A percentile compares a stretch with the other conserved stretches of the same genome.
Evolutionary conservation across 1,140 invertebrate genomes (phyloP).

Genomic region (Cepaea nemoralis): DNA sequence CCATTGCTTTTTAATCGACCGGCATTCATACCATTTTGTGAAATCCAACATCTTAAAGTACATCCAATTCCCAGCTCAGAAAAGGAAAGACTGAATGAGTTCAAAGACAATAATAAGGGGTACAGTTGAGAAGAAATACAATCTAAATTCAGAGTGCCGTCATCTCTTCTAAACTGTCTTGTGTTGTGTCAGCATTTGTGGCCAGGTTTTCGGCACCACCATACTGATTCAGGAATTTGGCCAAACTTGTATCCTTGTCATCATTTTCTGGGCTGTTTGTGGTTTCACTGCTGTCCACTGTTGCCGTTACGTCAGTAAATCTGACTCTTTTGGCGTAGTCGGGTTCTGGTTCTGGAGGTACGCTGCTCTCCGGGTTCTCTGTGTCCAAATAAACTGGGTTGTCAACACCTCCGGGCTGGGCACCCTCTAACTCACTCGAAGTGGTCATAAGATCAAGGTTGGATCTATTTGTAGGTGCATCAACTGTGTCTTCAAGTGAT

Average conservation of each 20-base stretch:
- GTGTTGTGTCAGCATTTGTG: background rate
- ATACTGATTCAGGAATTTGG: background rate
- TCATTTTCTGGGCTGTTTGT: background rate
- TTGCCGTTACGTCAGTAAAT: background rate
- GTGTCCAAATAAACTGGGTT: background rate
- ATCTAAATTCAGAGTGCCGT: background rate
- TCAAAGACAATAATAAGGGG: too few relatives aligned
- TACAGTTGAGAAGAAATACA: too few relatives aligned
- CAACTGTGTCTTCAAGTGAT: background rate
- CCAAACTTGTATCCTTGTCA: background rate
- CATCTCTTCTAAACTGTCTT: background rate
- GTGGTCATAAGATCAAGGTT: background rate
- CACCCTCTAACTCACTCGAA: background rate
- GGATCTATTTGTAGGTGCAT: background rate
- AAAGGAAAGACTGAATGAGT: too few relatives aligned
- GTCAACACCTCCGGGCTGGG: background rate
- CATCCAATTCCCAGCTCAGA: too few relatives aligned
- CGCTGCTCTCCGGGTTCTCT: background rate
- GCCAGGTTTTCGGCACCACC: background rate
- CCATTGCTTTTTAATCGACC: too few relatives aligned
- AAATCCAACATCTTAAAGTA: too few relatives aligned
- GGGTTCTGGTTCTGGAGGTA: constrained; percentile 2
- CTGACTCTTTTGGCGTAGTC: constrained; percentile 17
- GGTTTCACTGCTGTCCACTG: background rate
- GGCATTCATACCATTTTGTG: too few relatives aligned